Percentiles rank a stretch among this genome's conserved stretches.
Conservation (phyloP, 2,113 vertebrate species). For the Carassius gibelio region DNA sequence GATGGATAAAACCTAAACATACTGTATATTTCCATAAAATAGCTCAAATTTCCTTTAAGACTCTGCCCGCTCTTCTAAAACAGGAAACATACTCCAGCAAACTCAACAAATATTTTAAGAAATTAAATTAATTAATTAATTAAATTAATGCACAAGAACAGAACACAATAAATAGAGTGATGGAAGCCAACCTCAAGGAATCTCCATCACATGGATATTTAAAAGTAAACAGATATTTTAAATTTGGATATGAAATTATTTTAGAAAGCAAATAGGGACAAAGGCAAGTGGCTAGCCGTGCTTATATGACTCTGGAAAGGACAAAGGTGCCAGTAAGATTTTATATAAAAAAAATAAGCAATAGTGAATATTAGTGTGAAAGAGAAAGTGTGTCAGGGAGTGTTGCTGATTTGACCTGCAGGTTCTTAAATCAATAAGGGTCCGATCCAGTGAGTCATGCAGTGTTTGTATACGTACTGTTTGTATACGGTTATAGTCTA, state of each 20-base stretch:
- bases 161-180: neutral
- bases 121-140: too few species aligned
- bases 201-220: too few species aligned
- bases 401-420: neutral
- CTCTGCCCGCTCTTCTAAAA: neutral
- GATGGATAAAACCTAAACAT: neutral
- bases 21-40: neutral
- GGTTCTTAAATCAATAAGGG: neutral
- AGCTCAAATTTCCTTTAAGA: too few species aligned
- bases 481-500: neutral
- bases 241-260: neutral
- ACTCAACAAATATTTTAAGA: neutral
- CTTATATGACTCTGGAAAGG: neutral
- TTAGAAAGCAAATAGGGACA: constrained; percentile 28
- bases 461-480: neutral
- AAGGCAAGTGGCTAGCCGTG: neutral
- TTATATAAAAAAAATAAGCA: neutral
- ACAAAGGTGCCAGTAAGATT: constrained; percentile 42
- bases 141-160: neutral
- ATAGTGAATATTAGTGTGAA: neutral
- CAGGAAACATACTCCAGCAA: neutral
- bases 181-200: too few species aligned
- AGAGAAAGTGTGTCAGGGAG: neutral
- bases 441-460: neutral
- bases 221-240: too few species aligned